Conservation (phyloP, 1,140 invertebrate species). For the Protaetia brevitarsis region DNA sequence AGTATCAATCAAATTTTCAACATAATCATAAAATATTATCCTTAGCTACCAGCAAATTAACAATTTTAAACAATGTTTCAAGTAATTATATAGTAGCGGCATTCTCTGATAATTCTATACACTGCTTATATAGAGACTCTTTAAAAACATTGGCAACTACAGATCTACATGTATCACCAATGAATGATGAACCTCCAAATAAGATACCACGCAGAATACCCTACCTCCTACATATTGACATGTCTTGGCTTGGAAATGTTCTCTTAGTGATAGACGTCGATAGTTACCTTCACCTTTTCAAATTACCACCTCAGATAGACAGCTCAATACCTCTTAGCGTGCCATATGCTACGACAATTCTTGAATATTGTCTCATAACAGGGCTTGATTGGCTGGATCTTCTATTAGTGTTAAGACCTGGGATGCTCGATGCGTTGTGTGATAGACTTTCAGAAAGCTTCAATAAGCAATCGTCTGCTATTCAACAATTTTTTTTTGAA, state of each 20-base stretch:
- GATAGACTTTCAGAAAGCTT: slow-evolving; percentile 86
- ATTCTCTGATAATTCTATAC: slow-evolving; percentile 72
- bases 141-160: slow-evolving; percentile 64
- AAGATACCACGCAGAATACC: slow-evolving; percentile 51
- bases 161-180: slow-evolving; percentile 52
- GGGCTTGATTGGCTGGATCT: slow-evolving; percentile 87
- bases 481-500: slow-evolving; percentile 83
- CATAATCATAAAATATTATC: slow-evolving; percentile 52
- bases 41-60: slow-evolving; percentile 60
- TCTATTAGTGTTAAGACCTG: slow-evolving; percentile 72
- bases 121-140: slow-evolving; percentile 70
- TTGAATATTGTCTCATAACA: slow-evolving; percentile 85
- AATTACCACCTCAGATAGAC: slow-evolving; percentile 62
- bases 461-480: slow-evolving; percentile 71
- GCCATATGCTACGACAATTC: slow-evolving; percentile 67
- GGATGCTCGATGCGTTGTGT: slow-evolving; percentile 74
- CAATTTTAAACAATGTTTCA: slow-evolving; percentile 58
- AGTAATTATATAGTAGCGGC: slow-evolving; percentile 68
- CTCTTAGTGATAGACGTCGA: slow-evolving; percentile 71
- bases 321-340: slow-evolving; percentile 60
- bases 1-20: slow-evolving; percentile 63
- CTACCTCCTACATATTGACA: slow-evolving; percentile 64
- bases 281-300: slow-evolving; percentile 70
- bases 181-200: slow-evolving; percentile 51
- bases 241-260: slow-evolving; percentile 75